phyloP scores from a whole-genome alignment of 2,797 vertebrate species.

The Todus mexicanus region DNA sequence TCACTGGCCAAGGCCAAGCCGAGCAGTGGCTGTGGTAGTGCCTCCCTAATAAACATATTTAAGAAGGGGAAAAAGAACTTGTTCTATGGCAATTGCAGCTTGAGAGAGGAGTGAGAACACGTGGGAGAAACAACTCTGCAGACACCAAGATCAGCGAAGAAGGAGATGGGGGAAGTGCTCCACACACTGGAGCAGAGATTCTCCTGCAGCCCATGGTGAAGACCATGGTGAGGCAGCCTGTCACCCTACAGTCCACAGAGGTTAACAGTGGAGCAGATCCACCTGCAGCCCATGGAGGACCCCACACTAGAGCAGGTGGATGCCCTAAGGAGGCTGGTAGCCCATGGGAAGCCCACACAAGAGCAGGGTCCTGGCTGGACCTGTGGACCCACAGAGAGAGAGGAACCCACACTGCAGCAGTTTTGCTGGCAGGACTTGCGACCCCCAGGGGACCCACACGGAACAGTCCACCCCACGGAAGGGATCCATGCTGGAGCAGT shows the following conservation, averaged over 20 bases:
- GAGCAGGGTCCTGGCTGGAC: neutral
- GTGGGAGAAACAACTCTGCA: neutral
- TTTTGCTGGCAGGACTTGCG: no score
- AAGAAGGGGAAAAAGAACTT: neutral
- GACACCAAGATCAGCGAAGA: neutral
- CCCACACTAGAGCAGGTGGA: neutral
- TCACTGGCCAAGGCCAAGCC: neutral
- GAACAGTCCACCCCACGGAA: neutral
- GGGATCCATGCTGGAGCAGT: neutral
- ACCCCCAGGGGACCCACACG: no score
- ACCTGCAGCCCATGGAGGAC: neutral
- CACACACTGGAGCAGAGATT: rapidly evolving
- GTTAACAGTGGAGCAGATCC: neutral
- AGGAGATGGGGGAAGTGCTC: neutral
- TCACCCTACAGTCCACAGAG: neutral
- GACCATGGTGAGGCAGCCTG: no score
- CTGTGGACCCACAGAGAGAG: no score
- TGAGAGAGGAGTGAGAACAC: neutral
- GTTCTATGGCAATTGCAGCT: neutral
- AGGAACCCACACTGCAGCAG: neutral
- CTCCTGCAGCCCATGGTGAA: neutral
- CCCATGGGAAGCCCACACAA: rapidly evolving
- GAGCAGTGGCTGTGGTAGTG: rapidly evolving
- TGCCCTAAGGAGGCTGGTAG: neutral
- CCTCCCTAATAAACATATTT: neutral